Conservation (phyloP, 2,888 invertebrate species). For the Orchestes rusci region DNA sequence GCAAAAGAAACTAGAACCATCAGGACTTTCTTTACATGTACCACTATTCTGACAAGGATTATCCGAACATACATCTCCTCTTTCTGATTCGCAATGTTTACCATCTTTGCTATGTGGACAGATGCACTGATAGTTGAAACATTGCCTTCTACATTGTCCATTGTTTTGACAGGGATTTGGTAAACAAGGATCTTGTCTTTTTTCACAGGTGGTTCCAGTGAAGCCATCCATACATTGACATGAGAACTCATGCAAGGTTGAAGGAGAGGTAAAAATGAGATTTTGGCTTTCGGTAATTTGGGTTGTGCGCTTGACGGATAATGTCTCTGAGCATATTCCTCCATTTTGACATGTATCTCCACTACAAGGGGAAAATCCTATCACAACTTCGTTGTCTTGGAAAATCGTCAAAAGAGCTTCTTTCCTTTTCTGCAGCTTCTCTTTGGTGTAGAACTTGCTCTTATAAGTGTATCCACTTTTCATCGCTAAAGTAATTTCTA, state of each 20-base stretch:
- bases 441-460: slow-evolving; percentile 57
- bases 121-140: slow-evolving; percentile 75
- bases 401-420: slow-evolving; percentile 57
- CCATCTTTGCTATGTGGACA: slow-evolving; percentile 77
- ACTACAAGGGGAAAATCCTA: slow-evolving; percentile 75
- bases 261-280: slow-evolving; percentile 76
- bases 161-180: slow-evolving; percentile 83
- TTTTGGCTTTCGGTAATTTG: slow-evolving; percentile 75
- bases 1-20: slow-evolving; percentile 85
- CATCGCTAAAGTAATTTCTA: slow-evolving; percentile 68
- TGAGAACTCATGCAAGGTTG: slow-evolving; percentile 66
- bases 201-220: slow-evolving; percentile 73
- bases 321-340: slow-evolving; percentile 66
- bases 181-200: slow-evolving; percentile 82
- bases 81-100: slow-evolving; percentile 74
- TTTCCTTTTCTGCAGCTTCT: slow-evolving; percentile 58
- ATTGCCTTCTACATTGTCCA: slow-evolving; percentile 77
- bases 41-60: slow-evolving; percentile 89
- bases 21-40: slow-evolving; percentile 81
- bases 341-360: slow-evolving; percentile 66
- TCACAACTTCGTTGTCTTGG: slow-evolving; percentile 52
- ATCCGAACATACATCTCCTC: slow-evolving; percentile 75
- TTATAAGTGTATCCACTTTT: slow-evolving; percentile 54
- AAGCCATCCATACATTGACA: slow-evolving; percentile 82
- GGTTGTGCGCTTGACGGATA: slow-evolving; percentile 60